Evolutionary conservation across 2,797 vertebrate genomes (phyloP).

Genomic region (Corythornis leucogaster): DNA sequence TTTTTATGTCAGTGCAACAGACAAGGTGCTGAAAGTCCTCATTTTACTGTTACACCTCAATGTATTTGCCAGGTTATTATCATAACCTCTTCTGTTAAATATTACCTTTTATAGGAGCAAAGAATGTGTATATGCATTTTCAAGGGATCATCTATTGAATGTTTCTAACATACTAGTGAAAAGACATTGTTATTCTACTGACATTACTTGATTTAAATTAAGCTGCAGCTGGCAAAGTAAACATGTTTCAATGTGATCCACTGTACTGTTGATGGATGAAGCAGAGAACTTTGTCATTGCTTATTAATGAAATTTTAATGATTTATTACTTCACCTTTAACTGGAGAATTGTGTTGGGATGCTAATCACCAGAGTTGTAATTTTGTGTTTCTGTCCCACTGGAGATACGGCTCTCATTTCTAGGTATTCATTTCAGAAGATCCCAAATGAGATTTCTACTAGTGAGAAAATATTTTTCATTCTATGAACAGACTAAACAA

Average conservation of each 20-base stretch:
- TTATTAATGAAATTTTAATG: conserved; percentile 22
- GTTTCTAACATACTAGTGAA: not conserved
- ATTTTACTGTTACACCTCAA: not conserved
- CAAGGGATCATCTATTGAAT: not conserved
- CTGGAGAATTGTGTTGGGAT: not conserved
- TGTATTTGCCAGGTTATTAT: not conserved
- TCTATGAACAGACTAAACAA: not conserved
- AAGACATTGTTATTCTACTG: not conserved
- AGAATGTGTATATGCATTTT: not conserved
- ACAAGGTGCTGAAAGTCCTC: not conserved
- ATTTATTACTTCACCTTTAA: not conserved
- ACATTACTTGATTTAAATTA: not conserved
- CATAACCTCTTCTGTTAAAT: not conserved
- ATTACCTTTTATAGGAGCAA: not conserved
- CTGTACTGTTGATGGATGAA: not conserved
- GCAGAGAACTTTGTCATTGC: not conserved
- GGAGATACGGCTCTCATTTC: not conserved
- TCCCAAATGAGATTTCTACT: not conserved
- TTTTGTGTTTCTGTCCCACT: not conserved
- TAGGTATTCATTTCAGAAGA: not conserved
- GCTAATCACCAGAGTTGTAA: not conserved
- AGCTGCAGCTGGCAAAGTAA: not conserved
- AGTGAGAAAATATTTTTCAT: not conserved
- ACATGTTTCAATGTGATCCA: not conserved
- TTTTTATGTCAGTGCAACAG: not conserved